Evolutionary conservation across 1,140 invertebrate genomes (phyloP).

Genomic region (Drosophila simulans): DNA sequence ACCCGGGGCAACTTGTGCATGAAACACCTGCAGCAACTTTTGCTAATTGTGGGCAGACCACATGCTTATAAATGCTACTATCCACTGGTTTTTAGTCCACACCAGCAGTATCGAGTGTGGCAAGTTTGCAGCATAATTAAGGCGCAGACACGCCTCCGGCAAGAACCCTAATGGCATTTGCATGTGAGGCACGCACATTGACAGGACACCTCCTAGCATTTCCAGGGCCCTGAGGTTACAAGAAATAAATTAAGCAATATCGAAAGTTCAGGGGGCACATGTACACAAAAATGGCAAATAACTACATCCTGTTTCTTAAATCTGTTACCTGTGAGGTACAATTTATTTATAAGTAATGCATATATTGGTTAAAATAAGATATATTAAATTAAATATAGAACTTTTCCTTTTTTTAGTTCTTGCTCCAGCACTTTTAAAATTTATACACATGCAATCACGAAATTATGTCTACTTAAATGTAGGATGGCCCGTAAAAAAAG

Average conservation of each 20-base stretch:
- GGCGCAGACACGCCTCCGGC: conserved; percentile 58
- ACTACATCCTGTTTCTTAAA: too few relatives aligned
- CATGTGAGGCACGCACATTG: conserved; percentile 66
- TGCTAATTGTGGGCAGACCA: conserved; percentile 67
- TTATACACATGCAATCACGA: too few relatives aligned
- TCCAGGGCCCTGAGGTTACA: neutral
- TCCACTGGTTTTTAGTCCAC: conserved; percentile 21
- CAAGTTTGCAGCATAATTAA: conserved; percentile 80
- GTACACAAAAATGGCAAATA: neutral
- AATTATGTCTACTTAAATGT: too few relatives aligned
- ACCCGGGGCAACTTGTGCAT: conserved; percentile 53
- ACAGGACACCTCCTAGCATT: conserved; percentile 20
- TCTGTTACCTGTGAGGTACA: too few relatives aligned
- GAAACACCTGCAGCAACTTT: conserved; percentile 75
- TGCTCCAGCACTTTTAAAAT: too few relatives aligned
- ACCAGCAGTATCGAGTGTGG: conserved; percentile 41
- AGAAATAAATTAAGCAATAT: neutral
- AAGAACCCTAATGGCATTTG: conserved; percentile 58
- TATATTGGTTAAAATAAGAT: too few relatives aligned
- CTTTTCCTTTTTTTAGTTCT: too few relatives aligned
- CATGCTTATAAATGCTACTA: conserved; percentile 64
- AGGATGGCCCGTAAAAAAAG: too few relatives aligned
- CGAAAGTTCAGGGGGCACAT: neutral
- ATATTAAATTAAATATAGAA: too few relatives aligned
- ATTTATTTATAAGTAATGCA: too few relatives aligned